These are phyloP conservation scores for Pseudococcus viburni DNA, from an alignment of 2,888 invertebrate species.

Conservation along the genomic window DNA sequence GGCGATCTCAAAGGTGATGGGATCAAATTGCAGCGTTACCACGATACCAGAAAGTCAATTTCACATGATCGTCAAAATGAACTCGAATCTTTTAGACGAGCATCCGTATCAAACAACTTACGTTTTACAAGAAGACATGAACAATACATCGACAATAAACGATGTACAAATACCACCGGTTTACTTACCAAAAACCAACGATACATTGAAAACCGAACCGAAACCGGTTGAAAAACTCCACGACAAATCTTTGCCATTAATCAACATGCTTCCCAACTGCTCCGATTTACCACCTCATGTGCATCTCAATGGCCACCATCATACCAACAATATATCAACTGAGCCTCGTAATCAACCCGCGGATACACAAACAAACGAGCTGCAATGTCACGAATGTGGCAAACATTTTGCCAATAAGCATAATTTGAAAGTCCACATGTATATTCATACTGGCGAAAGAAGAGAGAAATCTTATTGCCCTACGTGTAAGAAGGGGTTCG, in stretches of 20 bases:
- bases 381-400: constrained; percentile 68
- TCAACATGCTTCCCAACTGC: constrained; percentile 62
- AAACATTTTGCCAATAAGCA: constrained; percentile 68
- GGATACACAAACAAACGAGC: constrained; percentile 23
- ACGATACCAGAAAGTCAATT: constrained; percentile 9
- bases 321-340: not conserved
- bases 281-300: constrained; percentile 66
- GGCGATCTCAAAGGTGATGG: constrained; percentile 50
- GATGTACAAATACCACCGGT: not conserved
- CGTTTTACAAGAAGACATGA: constrained; percentile 28
- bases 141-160: not conserved
- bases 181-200: not conserved
- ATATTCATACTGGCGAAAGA: constrained; percentile 67
- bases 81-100: constrained; percentile 10
- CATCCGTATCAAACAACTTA: constrained; percentile 24
- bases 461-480: constrained; percentile 67
- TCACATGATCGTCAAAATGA: constrained; percentile 58
- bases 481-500: constrained; percentile 68
- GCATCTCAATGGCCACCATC: constrained; percentile 42
- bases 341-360: constrained; percentile 63
- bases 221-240: not conserved
- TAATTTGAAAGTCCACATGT: constrained; percentile 68
- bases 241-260: constrained; percentile 34
- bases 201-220: not conserved
- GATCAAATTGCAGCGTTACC: constrained; percentile 25